phyloP scores from a whole-genome alignment of 2,888 invertebrate species.

The Tuberolachnus salignus region DNA sequence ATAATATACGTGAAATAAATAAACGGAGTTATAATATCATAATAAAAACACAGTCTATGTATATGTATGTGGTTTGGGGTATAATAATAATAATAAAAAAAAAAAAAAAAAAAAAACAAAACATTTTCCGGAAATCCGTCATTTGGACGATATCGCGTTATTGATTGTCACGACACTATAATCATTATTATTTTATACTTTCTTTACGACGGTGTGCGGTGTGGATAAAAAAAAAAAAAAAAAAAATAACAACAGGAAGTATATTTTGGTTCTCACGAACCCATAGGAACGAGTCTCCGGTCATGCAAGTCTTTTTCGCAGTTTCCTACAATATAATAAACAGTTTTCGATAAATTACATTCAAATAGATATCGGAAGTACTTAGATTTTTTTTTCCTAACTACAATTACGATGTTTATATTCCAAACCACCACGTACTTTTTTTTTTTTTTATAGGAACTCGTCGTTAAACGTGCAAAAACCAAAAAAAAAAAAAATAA shows the following conservation, averaged over 20 bases:
- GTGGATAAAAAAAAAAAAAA: not conserved
- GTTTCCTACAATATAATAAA: slow-evolving; percentile 11
- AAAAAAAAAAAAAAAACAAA: slow-evolving; percentile 4
- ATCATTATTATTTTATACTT: slow-evolving; percentile 23
- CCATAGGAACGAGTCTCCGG: not conserved
- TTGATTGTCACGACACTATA: slow-evolving; percentile 18
- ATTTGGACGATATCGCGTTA: slow-evolving; percentile 33
- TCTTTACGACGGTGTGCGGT: not conserved
- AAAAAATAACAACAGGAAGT: slow-evolving; percentile 47
- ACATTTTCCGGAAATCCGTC: slow-evolving; percentile 54
- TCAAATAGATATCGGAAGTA: not conserved
- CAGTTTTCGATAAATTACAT: slow-evolving; percentile 24
- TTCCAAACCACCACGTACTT: too few species aligned
- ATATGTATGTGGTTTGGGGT: too few species aligned
- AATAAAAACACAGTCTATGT: not conserved
- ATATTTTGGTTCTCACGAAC: slow-evolving; percentile 39
- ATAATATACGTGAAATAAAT: slow-evolving; percentile 8
- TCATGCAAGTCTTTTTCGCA: slow-evolving; percentile 24
- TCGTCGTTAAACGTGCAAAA: too few species aligned
- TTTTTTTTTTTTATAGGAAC: too few species aligned
- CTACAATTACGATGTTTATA: not conserved
- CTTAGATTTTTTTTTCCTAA: not conserved
- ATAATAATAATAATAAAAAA: not conserved
- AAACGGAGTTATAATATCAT: not conserved
- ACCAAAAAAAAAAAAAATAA: too few species aligned